Evolutionary conservation across 2,888 invertebrate species (phyloP).

Genomic region (Harpalus rubripes): DNA sequence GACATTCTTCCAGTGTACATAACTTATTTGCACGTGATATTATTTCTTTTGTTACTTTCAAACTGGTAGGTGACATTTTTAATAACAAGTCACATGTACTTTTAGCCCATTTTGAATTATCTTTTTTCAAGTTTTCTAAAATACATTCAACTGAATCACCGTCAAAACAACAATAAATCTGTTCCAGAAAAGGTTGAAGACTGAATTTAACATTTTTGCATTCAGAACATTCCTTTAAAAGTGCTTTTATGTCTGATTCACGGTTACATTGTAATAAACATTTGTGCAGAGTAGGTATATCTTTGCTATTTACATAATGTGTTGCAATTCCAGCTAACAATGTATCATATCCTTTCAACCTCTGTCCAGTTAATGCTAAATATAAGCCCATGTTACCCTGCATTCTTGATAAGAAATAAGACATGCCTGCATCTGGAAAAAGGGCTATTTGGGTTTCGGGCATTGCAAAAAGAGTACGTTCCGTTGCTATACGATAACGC

Average conservation of each 20-base stretch:
- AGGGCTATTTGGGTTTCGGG: constrained; percentile 99
- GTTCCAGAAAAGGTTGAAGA: constrained; percentile 82
- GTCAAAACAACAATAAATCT: constrained; percentile 90
- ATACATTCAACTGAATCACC: constrained; percentile 89
- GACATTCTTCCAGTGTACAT: constrained; percentile 83
- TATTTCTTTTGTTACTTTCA: constrained; percentile 91
- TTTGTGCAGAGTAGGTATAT: constrained; percentile 83
- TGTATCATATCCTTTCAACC: constrained; percentile 87
- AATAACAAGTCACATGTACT: constrained; percentile 84
- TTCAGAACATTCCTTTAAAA: constrained; percentile 82
- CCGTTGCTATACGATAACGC: constrained; percentile 94
- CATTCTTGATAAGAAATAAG: constrained; percentile 93
- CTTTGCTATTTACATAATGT: constrained; percentile 87
- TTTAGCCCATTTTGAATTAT: constrained; percentile 90
- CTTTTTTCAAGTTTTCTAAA: constrained; percentile 84
- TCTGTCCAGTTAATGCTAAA: constrained; percentile 89
- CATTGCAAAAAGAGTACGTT: constrained; percentile 97
- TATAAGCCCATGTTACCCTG: constrained; percentile 92
- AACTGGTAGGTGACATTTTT: constrained; percentile 94
- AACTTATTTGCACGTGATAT: constrained; percentile 85
- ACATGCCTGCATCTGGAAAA: constrained; percentile 98
- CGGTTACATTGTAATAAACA: constrained; percentile 80
- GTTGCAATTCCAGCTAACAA: constrained; percentile 94
- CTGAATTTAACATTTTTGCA: constrained; percentile 83
- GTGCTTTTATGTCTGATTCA: constrained; percentile 79